A percentile compares a stretch with the other conserved stretches of the same genome.
phyloP scores from a whole-genome alignment of 2,888 invertebrate genomes.

The Lithophane ornitopus region DNA sequence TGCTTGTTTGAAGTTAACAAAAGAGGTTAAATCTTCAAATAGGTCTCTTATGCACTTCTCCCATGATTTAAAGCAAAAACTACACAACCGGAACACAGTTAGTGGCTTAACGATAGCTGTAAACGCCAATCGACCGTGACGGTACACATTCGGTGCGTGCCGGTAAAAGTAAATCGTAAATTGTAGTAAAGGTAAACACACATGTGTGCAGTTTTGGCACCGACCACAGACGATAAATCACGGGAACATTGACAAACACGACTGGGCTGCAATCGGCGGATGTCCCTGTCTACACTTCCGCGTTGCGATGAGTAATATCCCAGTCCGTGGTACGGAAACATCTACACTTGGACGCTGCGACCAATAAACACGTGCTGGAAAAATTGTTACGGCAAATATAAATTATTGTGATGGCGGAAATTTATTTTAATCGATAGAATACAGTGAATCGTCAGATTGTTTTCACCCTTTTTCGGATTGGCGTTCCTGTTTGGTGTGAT shows the following conservation, averaged over 20 bases:
- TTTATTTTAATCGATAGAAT: background rate
- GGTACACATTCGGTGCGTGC: slow-evolving; percentile 59
- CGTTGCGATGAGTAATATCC: slow-evolving; percentile 83
- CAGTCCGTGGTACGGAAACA: slow-evolving; percentile 64
- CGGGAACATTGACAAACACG: slow-evolving; percentile 84
- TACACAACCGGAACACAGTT: slow-evolving; percentile 38
- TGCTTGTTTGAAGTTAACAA: slow-evolving; percentile 20
- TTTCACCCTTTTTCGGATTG: background rate
- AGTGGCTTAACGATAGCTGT: slow-evolving; percentile 59
- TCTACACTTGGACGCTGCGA: slow-evolving; percentile 66
- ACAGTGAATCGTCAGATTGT: background rate
- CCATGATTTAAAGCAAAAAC: slow-evolving; percentile 34
- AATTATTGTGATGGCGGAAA: slow-evolving; percentile 14
- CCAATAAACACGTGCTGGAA: slow-evolving; percentile 54
- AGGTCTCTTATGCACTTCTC: slow-evolving; percentile 14
- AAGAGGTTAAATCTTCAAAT: slow-evolving; percentile 19
- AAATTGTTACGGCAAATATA: slow-evolving; percentile 45
- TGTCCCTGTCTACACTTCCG: slow-evolving; percentile 84
- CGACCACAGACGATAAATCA: slow-evolving; percentile 81
- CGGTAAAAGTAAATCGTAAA: slow-evolving; percentile 70
- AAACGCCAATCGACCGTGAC: slow-evolving; percentile 60
- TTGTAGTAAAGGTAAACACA: slow-evolving; percentile 75
- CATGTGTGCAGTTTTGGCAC: slow-evolving; percentile 80
- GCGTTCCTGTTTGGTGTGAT: background rate
- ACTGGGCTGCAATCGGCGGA: slow-evolving; percentile 83